These are phyloP conservation scores for Echiichthys vipera DNA, from an alignment of 2,797 vertebrate species.

Conservation along the genomic window DNA sequence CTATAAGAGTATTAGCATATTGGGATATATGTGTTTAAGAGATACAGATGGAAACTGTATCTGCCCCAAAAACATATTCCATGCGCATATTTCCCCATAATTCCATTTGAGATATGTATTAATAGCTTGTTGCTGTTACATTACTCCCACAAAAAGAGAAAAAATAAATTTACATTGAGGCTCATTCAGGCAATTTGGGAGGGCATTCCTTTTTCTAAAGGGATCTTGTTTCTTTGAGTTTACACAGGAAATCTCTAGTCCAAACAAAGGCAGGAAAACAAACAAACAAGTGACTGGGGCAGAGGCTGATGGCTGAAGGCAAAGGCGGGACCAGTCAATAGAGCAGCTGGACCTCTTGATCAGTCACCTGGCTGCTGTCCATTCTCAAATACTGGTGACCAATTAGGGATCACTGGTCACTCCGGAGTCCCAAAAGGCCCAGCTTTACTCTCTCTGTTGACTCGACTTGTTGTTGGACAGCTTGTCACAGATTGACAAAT, in stretches of 20 bases:
- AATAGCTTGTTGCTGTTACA: slow-evolving; percentile 36
- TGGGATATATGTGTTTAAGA: slow-evolving; percentile 1
- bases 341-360: slow-evolving; percentile 68
- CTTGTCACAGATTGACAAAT: slow-evolving; percentile 68
- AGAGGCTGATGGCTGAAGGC: slow-evolving; percentile 46
- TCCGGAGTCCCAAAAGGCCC: slow-evolving; percentile 54
- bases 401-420: slow-evolving; percentile 51
- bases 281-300: slow-evolving; percentile 73
- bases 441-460: slow-evolving; percentile 55
- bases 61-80: slow-evolving; percentile 18
- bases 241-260: slow-evolving; percentile 76
- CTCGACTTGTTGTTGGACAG: slow-evolving; percentile 63
- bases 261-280: slow-evolving; percentile 82
- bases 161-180: slow-evolving; percentile 53
- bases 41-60: background rate
- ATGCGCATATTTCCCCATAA: background rate
- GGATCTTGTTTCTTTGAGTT: slow-evolving; percentile 64
- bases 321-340: slow-evolving; percentile 30
- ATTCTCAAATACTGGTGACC: slow-evolving; percentile 59
- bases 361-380: slow-evolving; percentile 67
- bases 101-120: slow-evolving; percentile 19
- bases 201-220: slow-evolving; percentile 28
- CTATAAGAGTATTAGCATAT: slow-evolving; percentile 11
- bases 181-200: slow-evolving; percentile 39
- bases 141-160: slow-evolving; percentile 30